Evolutionary conservation across 2,888 invertebrate species (phyloP), one percentile per base, ranked within the genome.

Genomic region (Diarsia mendica): DNA sequence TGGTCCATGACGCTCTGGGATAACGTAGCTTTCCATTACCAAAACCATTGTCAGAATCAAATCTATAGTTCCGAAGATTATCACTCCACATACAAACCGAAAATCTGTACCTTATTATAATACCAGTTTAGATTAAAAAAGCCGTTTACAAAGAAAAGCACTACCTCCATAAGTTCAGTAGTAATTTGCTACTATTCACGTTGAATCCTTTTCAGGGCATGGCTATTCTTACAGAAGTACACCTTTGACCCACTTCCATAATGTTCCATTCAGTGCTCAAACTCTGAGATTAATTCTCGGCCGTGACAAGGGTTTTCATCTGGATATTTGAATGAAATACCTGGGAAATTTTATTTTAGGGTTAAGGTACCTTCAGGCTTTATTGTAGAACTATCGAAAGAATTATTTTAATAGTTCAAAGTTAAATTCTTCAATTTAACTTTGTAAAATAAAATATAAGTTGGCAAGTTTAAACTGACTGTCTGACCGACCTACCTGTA

Each of bases 211-310:
- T 87, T 85, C 79, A 83, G 74, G 71, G 75, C 80, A 71, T 77
- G 71, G 72, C 69, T 80, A 76, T 87, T 85, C 82, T 88, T 88
- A 81, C 60, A 80, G 70, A 76, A 82, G 79, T 81, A 85, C 76
- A 88, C 80, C 84, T 87, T 87, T 89, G 89, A 88, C 87, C 87
- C 78, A 85, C 70, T 85, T 82, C 80, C 87, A 87, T 87, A 88
- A 88, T 84, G 79, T 77, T 75, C 78, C 65, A 84, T 87, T 87
- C 85, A 83, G 68, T 81, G 76, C 75, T 80, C 82, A 81, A 83
- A 76, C 76, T 81, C 75, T 65, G 74, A 85, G 83, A 88, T 85
- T 87, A 88, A 88, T 88, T 84, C 75, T 79, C 70, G 69, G 53
- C 78, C 74, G 78, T 87, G 87, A 88, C 84, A 80, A 87, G 87